Evolutionary conservation across 2,888 invertebrate species (phyloP).

Genomic region (Eupithecia subfuscata): DNA sequence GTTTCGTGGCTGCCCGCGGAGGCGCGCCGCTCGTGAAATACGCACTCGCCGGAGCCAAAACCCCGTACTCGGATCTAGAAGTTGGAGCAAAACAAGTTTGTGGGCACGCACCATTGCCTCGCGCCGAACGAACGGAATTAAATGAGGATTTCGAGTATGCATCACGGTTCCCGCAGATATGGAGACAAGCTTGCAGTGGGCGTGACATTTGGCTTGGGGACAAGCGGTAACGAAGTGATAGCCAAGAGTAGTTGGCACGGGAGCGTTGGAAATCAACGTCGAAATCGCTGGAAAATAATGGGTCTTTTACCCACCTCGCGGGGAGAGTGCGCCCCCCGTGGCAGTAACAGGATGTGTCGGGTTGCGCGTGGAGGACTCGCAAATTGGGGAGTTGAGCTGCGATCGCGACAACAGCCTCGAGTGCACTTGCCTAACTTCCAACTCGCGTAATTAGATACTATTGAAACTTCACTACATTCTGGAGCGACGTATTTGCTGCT

Average conservation of each 20-base stretch:
- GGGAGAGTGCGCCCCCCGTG: conserved; percentile 12
- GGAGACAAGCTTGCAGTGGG: conserved; percentile 48
- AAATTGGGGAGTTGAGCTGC: conserved; percentile 25
- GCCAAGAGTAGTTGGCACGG: conserved; percentile 60
- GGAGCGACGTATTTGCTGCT: not conserved
- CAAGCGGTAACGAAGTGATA: conserved; percentile 53
- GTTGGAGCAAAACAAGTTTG: conserved; percentile 46
- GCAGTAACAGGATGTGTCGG: conserved; percentile 34
- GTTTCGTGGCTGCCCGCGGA: conserved; percentile 55
- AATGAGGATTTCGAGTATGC: conserved; percentile 47
- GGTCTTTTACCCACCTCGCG: conserved; percentile 35
- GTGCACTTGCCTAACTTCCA: conserved; percentile 20
- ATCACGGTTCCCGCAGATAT: conserved; percentile 43
- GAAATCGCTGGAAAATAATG: conserved; percentile 45
- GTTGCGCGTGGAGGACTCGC: conserved; percentile 9
- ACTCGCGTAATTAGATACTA: not conserved
- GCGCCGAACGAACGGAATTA: conserved; percentile 41
- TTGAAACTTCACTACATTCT: conserved; percentile 4
- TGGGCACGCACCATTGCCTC: conserved; percentile 49
- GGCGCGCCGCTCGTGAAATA: conserved; percentile 46
- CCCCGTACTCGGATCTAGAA: conserved; percentile 48
- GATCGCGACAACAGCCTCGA: conserved; percentile 15
- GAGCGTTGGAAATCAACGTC: conserved; percentile 48
- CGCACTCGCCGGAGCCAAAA: conserved; percentile 45
- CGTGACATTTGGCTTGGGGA: conserved; percentile 56